Base-by-base conservation (phyloP, 2,113 vertebrate species). In the Lophura nycthemera region DNA sequence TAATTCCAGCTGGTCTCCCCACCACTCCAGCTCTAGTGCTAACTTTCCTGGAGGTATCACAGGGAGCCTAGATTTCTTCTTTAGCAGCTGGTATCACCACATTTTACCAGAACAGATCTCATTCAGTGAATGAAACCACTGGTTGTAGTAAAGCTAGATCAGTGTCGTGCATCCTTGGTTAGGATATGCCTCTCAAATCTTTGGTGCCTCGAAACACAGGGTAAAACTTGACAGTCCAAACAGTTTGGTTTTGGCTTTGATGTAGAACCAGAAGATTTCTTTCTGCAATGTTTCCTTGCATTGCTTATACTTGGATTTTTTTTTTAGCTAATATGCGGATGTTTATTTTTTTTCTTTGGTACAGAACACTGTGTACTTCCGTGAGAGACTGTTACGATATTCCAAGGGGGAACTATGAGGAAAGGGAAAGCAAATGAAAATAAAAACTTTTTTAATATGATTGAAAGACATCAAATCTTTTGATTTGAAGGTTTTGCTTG, bases 171-270 rank as follows among this genome's bases (percentile, higher is more conserved):
- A 4, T 38, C 61, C 81, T 61, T 52, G 43, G 24, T 56, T 65
- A 29, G 48, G 57, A 78, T 45, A 54, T 13, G 13, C 43, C 11
- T 81, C 32, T 63, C 50, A 74, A 82, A 77, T 15, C 47, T 77
- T 89, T 67, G 38, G 42, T 95, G 83, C 76, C 84, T 87, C 87
- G 90, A 65, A 86, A 25, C n/a, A 54, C 89, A 82, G 63, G 52
- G 63, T 91, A 70, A 75, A 87, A 81, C 24, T 75, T 80, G 5
- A 47, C 45, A 90, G 57, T 65, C 70, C 63, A 34, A 36, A 43
- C 52, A 88, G n/a, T 50, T 90, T 78, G 56, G 29, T 21, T 86
- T 89, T 73, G 50, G 15, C 86, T 95, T 92, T 64, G 66, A 47
- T 90, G n/a, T 60, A 92, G 72, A 91, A 84, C 70, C 36, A 50